A percentile compares a stretch with the other conserved stretches of the same genome.
Conservation (phyloP, 2,797 vertebrate genomes). For the Enteromius trimaculatus region DNA sequence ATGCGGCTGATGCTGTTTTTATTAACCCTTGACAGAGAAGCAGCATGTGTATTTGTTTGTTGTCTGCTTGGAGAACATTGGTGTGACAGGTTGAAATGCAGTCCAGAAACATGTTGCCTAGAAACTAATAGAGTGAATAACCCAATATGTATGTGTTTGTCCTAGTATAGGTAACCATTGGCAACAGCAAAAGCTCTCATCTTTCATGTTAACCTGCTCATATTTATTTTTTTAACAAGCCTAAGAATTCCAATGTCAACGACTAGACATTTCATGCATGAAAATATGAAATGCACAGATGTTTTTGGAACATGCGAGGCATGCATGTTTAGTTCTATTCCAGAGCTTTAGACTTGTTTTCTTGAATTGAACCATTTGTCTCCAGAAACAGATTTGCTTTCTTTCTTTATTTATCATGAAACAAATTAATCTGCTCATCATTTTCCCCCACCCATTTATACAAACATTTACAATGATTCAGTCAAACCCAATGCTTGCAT, state of each 20-base stretch:
- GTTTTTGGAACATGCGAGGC: background rate
- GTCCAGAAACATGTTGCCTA: constrained; percentile 63
- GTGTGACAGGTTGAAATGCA: constrained; percentile 63
- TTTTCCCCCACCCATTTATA: background rate
- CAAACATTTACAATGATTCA: background rate
- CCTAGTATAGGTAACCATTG: constrained; percentile 64
- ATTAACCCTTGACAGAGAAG: constrained; percentile 48
- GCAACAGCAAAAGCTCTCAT: constrained; percentile 58
- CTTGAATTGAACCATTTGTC: background rate
- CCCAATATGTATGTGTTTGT: constrained; percentile 62
- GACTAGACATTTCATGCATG: constrained; percentile 37
- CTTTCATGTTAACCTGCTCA: constrained; percentile 52
- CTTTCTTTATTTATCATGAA: background rate
- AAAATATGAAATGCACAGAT: constrained; percentile 18
- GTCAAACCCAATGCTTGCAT: constrained; percentile 26
- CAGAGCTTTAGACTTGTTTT: background rate
- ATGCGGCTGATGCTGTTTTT: constrained; percentile 39
- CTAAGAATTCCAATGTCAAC: constrained; percentile 44
- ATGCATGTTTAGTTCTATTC: constrained; percentile 12
- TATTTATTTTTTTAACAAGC: constrained; percentile 47
- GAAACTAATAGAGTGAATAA: constrained; percentile 63
- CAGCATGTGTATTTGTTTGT: constrained; percentile 60
- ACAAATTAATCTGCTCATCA: background rate
- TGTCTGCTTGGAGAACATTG: constrained; percentile 56
- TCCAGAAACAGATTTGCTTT: background rate